Conservation (phyloP, 2,113 vertebrate species). For the Cnemophilus loriae region DNA sequence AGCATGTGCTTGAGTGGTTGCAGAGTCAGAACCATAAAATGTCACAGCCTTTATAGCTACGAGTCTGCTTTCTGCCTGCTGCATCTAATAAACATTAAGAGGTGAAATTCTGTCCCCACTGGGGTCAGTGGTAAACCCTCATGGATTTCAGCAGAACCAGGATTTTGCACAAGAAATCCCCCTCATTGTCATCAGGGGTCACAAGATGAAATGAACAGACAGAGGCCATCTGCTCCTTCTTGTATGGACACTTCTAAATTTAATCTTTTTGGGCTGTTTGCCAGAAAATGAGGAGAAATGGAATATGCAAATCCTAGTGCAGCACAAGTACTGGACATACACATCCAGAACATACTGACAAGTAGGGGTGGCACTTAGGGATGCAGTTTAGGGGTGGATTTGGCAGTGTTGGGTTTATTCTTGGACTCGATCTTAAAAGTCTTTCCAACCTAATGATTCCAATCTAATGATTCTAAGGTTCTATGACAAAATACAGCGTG, state of each 20-base stretch:
- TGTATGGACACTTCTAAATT: not conserved
- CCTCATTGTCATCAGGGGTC: not conserved
- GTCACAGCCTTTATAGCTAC: constrained; percentile 44
- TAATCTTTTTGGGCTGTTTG: not conserved
- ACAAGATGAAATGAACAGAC: not conserved
- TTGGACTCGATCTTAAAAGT: not conserved
- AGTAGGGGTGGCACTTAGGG: not conserved
- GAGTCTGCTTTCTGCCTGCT: constrained; percentile 61
- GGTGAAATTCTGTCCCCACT: constrained; percentile 26
- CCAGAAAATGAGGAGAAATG: not conserved
- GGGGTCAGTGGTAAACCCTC: not conserved
- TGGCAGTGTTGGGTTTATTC: not conserved
- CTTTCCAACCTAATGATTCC: not conserved
- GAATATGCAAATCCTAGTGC: not conserved
- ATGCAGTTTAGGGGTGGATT: not conserved
- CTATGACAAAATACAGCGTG: accelerated
- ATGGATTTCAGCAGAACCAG: not conserved
- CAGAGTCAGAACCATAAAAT: constrained; percentile 58
- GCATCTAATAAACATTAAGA: constrained; percentile 57
- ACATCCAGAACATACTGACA: not conserved
- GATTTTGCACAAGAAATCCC: not conserved
- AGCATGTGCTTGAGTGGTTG: constrained; percentile 56
- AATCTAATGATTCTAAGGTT: not conserved
- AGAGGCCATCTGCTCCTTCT: not conserved
- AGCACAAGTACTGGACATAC: not conserved